Conservation (phyloP, 1,140 invertebrate species). For the Zaprionus ghesquierei region DNA sequence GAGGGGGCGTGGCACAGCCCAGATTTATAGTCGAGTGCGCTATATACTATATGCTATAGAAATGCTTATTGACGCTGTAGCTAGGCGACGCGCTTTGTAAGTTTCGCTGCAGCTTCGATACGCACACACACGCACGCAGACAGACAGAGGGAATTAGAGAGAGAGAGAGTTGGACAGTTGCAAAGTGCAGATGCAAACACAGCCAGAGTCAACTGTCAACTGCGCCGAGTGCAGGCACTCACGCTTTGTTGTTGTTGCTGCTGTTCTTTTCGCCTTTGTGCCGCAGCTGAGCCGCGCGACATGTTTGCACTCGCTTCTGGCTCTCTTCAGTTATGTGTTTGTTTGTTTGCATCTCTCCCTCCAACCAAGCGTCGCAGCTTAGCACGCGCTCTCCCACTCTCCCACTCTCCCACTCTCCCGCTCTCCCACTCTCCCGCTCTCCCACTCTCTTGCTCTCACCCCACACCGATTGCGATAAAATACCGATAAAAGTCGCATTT, state of each 20-base stretch:
- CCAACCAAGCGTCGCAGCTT: not conserved
- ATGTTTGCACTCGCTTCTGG: constrained; percentile 22
- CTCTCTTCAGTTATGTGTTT: constrained; percentile 25
- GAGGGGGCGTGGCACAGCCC: not conserved
- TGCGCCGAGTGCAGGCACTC: constrained; percentile 14
- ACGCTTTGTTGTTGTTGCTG: constrained; percentile 21
- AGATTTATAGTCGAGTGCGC: not conserved
- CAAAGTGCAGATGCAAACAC: constrained; percentile 24
- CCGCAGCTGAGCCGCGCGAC: not conserved
- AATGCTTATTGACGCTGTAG: not conserved
- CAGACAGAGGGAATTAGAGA: not conserved
- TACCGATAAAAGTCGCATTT: constrained; percentile 38
- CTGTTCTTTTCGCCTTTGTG: constrained; percentile 8
- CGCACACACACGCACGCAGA: not conserved
- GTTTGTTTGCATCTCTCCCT: constrained; percentile 7
- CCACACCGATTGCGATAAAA: constrained; percentile 54
- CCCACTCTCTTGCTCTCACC: not conserved
- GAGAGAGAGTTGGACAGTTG: not conserved
- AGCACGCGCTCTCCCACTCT: not conserved
- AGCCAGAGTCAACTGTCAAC: constrained; percentile 30
- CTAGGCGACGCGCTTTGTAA: not conserved
- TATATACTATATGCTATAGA: not conserved
- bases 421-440: not conserved
- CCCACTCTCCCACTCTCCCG: not conserved
- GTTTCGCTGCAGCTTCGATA: not conserved